Evolutionary conservation across 1,140 invertebrate genomes (phyloP).

Genomic region (Acromyrmex echinatior): DNA sequence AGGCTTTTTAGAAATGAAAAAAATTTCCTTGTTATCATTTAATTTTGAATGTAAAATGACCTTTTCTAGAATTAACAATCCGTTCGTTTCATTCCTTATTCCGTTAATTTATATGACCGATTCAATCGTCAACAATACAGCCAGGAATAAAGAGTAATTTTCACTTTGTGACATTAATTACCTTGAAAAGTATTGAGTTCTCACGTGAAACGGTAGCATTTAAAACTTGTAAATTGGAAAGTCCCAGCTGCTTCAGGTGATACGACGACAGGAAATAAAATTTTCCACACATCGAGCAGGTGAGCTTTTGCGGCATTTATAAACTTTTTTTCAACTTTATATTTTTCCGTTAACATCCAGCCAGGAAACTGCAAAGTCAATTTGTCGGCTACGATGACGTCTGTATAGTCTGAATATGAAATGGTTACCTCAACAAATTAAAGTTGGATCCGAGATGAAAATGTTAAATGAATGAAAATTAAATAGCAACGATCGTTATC

Average conservation of each 20-base stretch:
- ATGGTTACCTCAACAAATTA: constrained; percentile 50
- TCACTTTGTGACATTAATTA: constrained; percentile 28
- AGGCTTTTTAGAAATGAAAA: not conserved
- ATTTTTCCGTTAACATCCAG: constrained; percentile 32
- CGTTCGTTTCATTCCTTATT: not conserved
- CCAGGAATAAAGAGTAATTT: not conserved
- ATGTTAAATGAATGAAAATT: constrained; percentile 59
- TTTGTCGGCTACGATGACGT: constrained; percentile 19
- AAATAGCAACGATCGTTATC: constrained; percentile 17
- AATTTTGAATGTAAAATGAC: not conserved
- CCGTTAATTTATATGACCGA: not conserved
- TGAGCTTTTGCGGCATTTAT: constrained; percentile 49
- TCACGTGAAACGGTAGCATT: constrained; percentile 34
- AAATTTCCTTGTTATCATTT: not conserved
- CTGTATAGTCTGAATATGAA: constrained; percentile 45
- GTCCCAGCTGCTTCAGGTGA: constrained; percentile 35
- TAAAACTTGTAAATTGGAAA: constrained; percentile 53
- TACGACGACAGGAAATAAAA: constrained; percentile 49
- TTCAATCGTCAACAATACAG: not conserved
- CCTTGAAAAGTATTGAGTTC: not conserved
- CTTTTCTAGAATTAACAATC: not conserved
- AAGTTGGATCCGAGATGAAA: constrained; percentile 45
- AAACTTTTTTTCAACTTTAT: constrained; percentile 62
- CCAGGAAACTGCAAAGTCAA: constrained; percentile 57
- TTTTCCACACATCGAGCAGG: constrained; percentile 41